Evolutionary conservation across 2,113 vertebrate species (phyloP).

Genomic region (Trinectes maculatus): DNA sequence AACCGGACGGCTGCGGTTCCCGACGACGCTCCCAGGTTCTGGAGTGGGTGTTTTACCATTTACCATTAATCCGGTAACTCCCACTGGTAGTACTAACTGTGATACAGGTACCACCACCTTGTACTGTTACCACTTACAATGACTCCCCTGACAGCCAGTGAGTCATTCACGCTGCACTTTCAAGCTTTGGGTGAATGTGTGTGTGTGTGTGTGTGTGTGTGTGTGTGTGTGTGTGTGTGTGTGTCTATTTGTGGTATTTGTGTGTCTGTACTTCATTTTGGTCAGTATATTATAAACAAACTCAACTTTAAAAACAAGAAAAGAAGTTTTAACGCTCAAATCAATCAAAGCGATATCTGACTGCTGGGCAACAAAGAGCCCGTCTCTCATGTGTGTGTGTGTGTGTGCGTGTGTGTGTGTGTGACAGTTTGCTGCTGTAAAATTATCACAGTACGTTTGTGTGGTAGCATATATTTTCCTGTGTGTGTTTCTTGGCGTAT

Average conservation of each 20-base stretch:
- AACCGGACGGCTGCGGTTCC: conserved; percentile 82
- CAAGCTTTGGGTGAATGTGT: conserved; percentile 32
- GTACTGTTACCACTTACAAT: conserved; percentile 55
- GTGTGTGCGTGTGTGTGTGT: conserved; percentile 38
- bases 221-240: conserved; percentile 25
- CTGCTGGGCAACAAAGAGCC: conserved; percentile 77
- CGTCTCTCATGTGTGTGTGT: conserved; percentile 37
- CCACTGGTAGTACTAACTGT: conserved; percentile 98
- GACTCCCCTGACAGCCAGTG: conserved; percentile 26
- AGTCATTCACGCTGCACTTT: conserved; percentile 38
- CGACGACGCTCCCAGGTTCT: conserved; percentile 91
- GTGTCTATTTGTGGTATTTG: conserved; percentile 27
- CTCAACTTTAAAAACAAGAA: no score
- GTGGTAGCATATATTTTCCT: conserved; percentile 1
- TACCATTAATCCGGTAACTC: conserved; percentile 92
- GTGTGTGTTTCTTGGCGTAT: conserved; percentile 25
- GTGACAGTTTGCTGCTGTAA: conserved; percentile 38
- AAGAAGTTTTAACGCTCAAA: no score
- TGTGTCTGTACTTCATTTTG: conserved; percentile 9
- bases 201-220: conserved; percentile 23
- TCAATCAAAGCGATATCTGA: conserved; percentile 61
- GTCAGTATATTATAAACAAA: neutral
- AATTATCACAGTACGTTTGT: conserved; percentile 33
- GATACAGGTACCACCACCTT: conserved; percentile 91
- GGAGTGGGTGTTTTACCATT: conserved; percentile 94